Evolutionary conservation across 2,797 vertebrate species (phyloP), one percentile per base, ranked within the genome.

Genomic region (Clarias platycephalus): DNA sequence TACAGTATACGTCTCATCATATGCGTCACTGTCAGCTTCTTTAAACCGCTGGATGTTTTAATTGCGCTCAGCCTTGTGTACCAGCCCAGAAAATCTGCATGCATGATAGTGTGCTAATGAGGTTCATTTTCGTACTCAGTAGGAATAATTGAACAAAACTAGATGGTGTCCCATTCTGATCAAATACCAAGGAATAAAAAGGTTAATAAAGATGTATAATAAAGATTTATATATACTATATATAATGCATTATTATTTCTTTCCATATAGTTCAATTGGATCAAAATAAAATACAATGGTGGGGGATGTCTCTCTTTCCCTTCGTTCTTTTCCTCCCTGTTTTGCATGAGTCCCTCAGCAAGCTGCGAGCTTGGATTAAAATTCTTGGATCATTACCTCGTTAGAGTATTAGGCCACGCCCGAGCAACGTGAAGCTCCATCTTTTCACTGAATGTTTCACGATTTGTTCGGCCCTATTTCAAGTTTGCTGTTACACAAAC

Each of bases 91-190:
- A 57, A 76, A 5, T 28, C 28, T 31, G 26, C 49, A 76, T 76
- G 53, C 74, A 76, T 76, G 72, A 24, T 20, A 20, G 53, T 1
- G 3, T 57, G 49, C 70, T 72, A 72, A 72, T 72, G n/a, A 72
- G 70, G 40, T 49, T 26, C 49, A 6, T 72, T 24, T 72, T 31
- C 28, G 53, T 76, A 76, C 18, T 57, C 55, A 31, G 72, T 57
- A 57, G 53, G 53, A 76, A 76, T 58, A 76, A 58, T 76, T 58
- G 18, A 58, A 76, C 53, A 34, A n/a, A 76, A 22, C n/a, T 57
- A 75, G 55, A 75, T 10, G 16, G 7, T 18, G 3, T 31, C 31
- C 26, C 15, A 18, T 55, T 53, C 16, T 26, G 71, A 28, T 31
- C 16, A 75, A 20, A 22, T 75, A 24, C 20, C 34, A 49, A 49